A percentile compares a stretch with the other conserved stretches of the same genome.
Evolutionary conservation across 1,140 invertebrate genomes (phyloP).

Genomic region (Musca vetustissima): DNA sequence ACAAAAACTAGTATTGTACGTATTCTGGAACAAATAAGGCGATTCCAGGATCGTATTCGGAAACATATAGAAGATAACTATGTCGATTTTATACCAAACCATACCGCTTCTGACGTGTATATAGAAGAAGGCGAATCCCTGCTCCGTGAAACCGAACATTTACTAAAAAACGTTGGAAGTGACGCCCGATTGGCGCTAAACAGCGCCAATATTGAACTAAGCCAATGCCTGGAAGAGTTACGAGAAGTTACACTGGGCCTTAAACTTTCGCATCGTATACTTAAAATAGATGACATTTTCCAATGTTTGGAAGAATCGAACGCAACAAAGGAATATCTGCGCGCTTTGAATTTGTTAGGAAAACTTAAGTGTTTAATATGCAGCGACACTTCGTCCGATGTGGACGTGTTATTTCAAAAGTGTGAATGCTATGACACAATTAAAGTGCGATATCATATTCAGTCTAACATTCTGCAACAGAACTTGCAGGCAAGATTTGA

Average conservation of each 20-base stretch:
- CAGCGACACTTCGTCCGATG: slow-evolving; percentile 34
- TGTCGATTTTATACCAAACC: slow-evolving; percentile 47
- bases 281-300: slow-evolving; percentile 49
- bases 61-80: slow-evolving; percentile 50
- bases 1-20: slow-evolving; percentile 41
- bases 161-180: slow-evolving; percentile 36
- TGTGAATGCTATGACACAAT: slow-evolving; percentile 48
- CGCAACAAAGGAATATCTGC: slow-evolving; percentile 41
- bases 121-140: slow-evolving; percentile 42
- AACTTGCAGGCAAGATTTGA: slow-evolving; percentile 49
- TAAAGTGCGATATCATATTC: slow-evolving; percentile 47
- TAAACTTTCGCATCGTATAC: slow-evolving; percentile 39
- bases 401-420: slow-evolving; percentile 41
- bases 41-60: slow-evolving; percentile 42
- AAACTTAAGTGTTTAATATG: slow-evolving; percentile 42
- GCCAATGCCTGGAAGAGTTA: slow-evolving; percentile 34
- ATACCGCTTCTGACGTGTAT: slow-evolving; percentile 41
- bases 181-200: slow-evolving; percentile 36
- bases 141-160: slow-evolving; percentile 38
- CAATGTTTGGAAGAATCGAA: slow-evolving; percentile 48
- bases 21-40: slow-evolving; percentile 43
- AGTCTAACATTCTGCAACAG: slow-evolving; percentile 46
- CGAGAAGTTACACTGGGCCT: slow-evolving; percentile 42
- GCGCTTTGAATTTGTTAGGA: slow-evolving; percentile 40
- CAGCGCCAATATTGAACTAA: slow-evolving; percentile 39